Base-by-base conservation (phyloP, 2,888 invertebrate species). In the Leucophora obtusa region DNA sequence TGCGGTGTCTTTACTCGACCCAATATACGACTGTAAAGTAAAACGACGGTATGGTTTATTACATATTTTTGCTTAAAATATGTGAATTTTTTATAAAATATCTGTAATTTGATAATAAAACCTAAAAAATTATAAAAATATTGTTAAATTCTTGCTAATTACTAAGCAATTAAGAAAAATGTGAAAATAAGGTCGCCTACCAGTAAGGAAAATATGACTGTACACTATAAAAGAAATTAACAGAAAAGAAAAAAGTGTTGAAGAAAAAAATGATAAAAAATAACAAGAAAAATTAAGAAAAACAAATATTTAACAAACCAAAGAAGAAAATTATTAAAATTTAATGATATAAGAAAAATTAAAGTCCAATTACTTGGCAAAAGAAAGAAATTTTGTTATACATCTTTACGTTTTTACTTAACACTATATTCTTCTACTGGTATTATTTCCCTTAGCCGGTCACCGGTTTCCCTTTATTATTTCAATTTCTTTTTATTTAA, bases 151-250 rank as follows among this genome's bases (percentile, higher is more conserved):
- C 5, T 7, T n/a, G 14, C 11, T 47, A n/a, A 8, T 10, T 47
- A 38, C 0, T 38, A 24, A 33, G 47, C 59, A 70, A 10, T 54
- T 18, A 53, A 38, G 11, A 43, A 65, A 65, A 70, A 70, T 66
- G 28, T 50, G 43, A 75, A 83, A 83, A 80, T 83, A 82, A 83
- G 83, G 83, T 83, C 83, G 82, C 56, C 73, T 82, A 70, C 54
- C 60, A 53, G 51, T 50, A 51, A 63, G 74, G 81, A 79, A 83
- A 83, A n/a, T 82, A 83, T 83, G 82, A 83, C 83, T 83, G 83
- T 83, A 83, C 83, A 83, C 83, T 82, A 69, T n/a, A n/a, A n/a
- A n/a, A 71, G 68, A 82, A 70, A 68, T 62, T 43, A 76, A 56
- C 68, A 47, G 70, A 65, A 74, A 60, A 59, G 60, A 47, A 51